Conservation (phyloP, 2,113 vertebrate genomes). For the Pelobates fuscus region DNA sequence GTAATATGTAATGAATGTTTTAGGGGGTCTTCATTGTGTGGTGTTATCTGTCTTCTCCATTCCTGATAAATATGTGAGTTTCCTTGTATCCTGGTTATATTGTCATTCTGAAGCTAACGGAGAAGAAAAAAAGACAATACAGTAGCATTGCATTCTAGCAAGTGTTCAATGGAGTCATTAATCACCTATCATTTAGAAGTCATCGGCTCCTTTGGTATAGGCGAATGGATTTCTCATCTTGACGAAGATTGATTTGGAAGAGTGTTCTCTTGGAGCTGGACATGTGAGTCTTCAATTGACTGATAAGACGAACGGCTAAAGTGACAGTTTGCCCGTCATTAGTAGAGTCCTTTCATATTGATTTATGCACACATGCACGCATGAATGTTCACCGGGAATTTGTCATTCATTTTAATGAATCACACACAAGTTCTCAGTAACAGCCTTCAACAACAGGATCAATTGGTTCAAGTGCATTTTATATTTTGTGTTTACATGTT, state of each 20-base stretch:
- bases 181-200: slow-evolving; percentile 63
- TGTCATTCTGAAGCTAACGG: slow-evolving; percentile 60
- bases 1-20: slow-evolving; percentile 66
- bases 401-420: not conserved
- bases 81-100: slow-evolving; percentile 53
- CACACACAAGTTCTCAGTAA: not conserved
- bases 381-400: not conserved
- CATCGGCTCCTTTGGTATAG: slow-evolving; percentile 60
- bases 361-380: slow-evolving; percentile 9
- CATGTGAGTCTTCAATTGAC: slow-evolving; percentile 61
- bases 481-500: not conserved
- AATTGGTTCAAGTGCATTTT: not conserved
- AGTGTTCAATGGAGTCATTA: slow-evolving; percentile 68
- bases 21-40: slow-evolving; percentile 59
- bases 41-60: slow-evolving; percentile 57
- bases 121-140: slow-evolving; percentile 49
- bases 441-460: not conserved
- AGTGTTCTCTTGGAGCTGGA: slow-evolving; percentile 60
- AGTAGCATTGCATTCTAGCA: slow-evolving; percentile 60
- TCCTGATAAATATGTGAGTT: slow-evolving; percentile 55
- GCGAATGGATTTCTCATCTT: slow-evolving; percentile 56
- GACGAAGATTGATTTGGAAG: slow-evolving; percentile 69
- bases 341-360: slow-evolving; percentile 6
- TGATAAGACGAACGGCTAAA: slow-evolving; percentile 39
- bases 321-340: slow-evolving; percentile 16